Evolutionary conservation across 2,797 vertebrate species (phyloP).

Genomic region (Poliocrania exsul): DNA sequence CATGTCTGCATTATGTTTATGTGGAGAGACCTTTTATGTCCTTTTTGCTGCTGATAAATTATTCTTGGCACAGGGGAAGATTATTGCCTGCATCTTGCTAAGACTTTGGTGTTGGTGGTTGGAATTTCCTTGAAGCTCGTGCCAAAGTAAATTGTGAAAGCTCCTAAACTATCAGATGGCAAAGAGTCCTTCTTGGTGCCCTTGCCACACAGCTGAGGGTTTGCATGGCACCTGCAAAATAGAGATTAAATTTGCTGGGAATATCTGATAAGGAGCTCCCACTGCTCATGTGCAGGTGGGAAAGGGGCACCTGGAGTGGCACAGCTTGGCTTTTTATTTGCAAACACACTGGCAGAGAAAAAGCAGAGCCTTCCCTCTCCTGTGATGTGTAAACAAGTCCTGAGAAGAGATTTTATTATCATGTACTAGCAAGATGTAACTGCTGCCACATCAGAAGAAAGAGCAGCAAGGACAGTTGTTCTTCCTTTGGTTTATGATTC

Average conservation of each 20-base stretch:
- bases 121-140: neutral
- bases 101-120: neutral
- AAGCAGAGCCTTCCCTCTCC: neutral
- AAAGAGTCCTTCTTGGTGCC: neutral
- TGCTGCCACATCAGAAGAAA: neutral
- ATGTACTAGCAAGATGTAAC: neutral
- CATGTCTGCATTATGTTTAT: neutral
- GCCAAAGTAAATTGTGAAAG: conserved; percentile 9
- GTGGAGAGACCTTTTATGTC: neutral
- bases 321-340: neutral
- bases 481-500: neutral
- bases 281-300: neutral
- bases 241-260: neutral
- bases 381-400: neutral
- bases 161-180: neutral
- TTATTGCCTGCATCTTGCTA: neutral
- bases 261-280: neutral
- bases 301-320: neutral
- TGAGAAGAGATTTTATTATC: neutral
- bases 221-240: neutral
- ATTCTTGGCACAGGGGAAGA: neutral
- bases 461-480: neutral
- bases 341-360: neutral
- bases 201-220: neutral
- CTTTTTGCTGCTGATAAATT: neutral